A percentile compares a stretch with the other conserved stretches of the same genome.
Conservation (phyloP, 2,113 vertebrate genomes). For the Xenopus borealis region DNA sequence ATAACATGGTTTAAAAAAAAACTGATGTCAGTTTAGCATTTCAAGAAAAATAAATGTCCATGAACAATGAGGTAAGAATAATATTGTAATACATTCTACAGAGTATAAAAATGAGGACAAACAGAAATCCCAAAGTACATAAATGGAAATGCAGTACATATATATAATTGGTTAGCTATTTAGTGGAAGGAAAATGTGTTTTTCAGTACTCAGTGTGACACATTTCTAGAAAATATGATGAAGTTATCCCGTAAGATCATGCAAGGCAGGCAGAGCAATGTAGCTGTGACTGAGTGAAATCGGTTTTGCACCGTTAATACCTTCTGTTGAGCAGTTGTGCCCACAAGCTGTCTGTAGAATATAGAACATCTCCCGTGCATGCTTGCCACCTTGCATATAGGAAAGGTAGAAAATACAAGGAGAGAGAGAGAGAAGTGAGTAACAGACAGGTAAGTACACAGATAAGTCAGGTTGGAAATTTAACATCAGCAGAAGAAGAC, state of each 20-base stretch:
- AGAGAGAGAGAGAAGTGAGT: constrained; percentile 67
- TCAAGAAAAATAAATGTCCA: not conserved
- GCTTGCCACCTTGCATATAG: constrained; percentile 95
- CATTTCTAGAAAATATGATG: constrained; percentile 67
- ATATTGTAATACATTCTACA: not conserved
- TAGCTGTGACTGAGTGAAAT: constrained; percentile 72
- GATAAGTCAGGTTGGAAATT: constrained; percentile 21
- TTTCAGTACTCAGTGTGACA: constrained; percentile 35
- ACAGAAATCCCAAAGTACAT: not conserved
- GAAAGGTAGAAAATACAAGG: constrained; percentile 76
- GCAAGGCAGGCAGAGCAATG: constrained; percentile 63
- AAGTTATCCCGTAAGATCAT: constrained; percentile 62
- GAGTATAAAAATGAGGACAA: not conserved
- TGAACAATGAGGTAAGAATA: not conserved
- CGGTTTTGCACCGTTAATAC: constrained; percentile 83
- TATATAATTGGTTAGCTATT: constrained; percentile 55
- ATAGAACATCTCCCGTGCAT: constrained; percentile 98
- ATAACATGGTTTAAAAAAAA: too few species aligned
- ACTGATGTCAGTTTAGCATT: not conserved
- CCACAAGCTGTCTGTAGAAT: constrained; percentile 95
- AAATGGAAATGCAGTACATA: not conserved
- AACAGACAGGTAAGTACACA: constrained; percentile 65
- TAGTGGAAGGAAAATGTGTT: constrained; percentile 14
- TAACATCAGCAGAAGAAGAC: constrained; percentile 10
- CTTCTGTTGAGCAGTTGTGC: constrained; percentile 99